Percentiles rank a stretch among this genome's conserved stretches.
These are phyloP conservation scores for Beris chalybata DNA, from an alignment of 2,888 invertebrate genomes.

Conservation along the genomic window DNA sequence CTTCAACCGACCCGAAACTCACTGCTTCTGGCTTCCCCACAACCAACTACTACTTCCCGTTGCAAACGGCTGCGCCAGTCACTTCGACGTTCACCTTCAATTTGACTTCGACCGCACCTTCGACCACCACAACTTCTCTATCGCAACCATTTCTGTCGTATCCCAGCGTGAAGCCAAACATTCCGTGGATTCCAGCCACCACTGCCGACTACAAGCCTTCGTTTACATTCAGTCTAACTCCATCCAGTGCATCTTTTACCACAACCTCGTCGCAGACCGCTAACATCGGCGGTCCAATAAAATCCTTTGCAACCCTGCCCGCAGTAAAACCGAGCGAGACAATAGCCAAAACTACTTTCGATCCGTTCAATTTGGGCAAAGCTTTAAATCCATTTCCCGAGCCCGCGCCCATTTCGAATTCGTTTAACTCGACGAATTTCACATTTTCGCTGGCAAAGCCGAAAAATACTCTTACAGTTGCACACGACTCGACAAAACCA, in stretches of 20 bases:
- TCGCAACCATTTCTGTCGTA: slow-evolving; percentile 23
- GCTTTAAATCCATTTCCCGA: not conserved
- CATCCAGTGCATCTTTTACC: slow-evolving; percentile 21
- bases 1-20: too few species aligned
- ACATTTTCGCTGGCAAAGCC: slow-evolving; percentile 40
- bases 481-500: slow-evolving; percentile 7
- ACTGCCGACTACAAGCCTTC: slow-evolving; percentile 31
- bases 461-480: slow-evolving; percentile 32
- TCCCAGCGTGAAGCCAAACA: slow-evolving; percentile 24
- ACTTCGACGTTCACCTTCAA: slow-evolving; percentile 29
- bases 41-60: slow-evolving; percentile 2
- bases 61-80: not conserved
- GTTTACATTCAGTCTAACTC: slow-evolving; percentile 38
- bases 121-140: slow-evolving; percentile 7
- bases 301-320: not conserved
- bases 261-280: not conserved
- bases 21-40: not conserved
- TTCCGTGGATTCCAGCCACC: slow-evolving; percentile 26
- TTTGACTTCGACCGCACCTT: slow-evolving; percentile 20
- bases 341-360: too few species aligned
- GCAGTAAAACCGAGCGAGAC: too few species aligned
- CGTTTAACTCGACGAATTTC: slow-evolving; percentile 35
- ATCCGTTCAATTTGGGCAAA: not conserved
- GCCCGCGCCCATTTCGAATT: not conserved
- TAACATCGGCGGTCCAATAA: not conserved